Base-by-base conservation (phyloP, 2,888 invertebrate genomes). In the Plebejus melissa region DNA sequence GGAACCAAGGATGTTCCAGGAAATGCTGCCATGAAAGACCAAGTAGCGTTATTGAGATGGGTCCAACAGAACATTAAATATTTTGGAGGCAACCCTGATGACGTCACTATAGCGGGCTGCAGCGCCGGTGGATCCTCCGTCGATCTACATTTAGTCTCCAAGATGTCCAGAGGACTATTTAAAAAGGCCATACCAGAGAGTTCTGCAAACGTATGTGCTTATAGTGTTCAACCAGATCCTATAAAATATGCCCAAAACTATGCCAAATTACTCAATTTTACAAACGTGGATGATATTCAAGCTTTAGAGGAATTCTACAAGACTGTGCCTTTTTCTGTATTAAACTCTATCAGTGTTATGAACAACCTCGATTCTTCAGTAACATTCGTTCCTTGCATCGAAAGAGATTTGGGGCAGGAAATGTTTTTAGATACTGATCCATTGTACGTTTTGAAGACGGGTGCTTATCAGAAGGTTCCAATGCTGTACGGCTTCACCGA, bases 21-120 rank as follows among this genome's bases (percentile, higher is more conserved):
- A 0, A 90, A 90, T 74, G 90, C 89, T 36, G 90, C 88, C 4
- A 82, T 89, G 83, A 90, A 90, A 78, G 90, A 90, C 75, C 88
- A 88, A 79, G 83, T 90, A 1, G 85, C 87, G 0, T 78, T 87
- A 38, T 80, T 90, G 7, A 76, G 78, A 0, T 82, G 81, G 81
- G 79, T 81, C 0, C 81, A 87, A 69, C 80, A 80, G 6, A 89
- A 90, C 76, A 88, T 90, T 74, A 87, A 81, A 0, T 80, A 75
- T 1, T 90, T 88, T 72, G 87, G 88, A 16, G 90, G 90, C 0
- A 86, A 90, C 38, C 86, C 90, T 54, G 77, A 87, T 46, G 89
- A 90, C 74, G 84, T 90, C 1, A 89, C 88, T 0, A 78, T 90
- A 32, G 77, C 76, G 3, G 90, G 87, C 1, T 85, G 80, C 72